phyloP scores from a whole-genome alignment of 92 coral and sea anemone genomes.

The Desmophyllum pertusum region DNA sequence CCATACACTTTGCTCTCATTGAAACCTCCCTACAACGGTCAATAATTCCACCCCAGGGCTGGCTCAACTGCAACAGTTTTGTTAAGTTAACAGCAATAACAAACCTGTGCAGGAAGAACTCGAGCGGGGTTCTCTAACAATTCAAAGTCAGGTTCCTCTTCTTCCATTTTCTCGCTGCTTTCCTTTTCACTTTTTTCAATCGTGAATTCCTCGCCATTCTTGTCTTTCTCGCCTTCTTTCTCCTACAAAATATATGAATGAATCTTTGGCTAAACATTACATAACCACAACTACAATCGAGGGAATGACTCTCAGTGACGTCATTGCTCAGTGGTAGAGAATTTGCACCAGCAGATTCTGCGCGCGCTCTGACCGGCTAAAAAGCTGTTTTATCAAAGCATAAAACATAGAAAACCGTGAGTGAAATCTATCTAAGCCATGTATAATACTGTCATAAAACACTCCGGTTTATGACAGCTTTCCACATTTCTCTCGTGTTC shows the following conservation, averaged over 20 bases:
- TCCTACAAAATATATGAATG: slow-evolving; percentile 27
- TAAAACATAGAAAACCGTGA: neutral
- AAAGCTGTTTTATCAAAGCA: too few species aligned
- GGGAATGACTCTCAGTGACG: too few species aligned
- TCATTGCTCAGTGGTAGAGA: too few species aligned
- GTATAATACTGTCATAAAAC: too few species aligned
- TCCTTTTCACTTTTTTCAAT: slow-evolving; percentile 93
- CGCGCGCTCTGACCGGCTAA: neutral
- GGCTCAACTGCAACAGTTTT: neutral
- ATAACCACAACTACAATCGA: neutral
- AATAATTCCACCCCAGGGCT: too few species aligned
- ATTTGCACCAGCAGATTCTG: too few species aligned
- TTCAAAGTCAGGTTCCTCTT: slow-evolving; percentile 90
- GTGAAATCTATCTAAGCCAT: too few species aligned
- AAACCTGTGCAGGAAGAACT: slow-evolving; percentile 92
- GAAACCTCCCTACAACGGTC: neutral
- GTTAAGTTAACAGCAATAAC: neutral
- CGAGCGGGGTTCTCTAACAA: slow-evolving; percentile 96
- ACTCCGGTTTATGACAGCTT: too few species aligned
- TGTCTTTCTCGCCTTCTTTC: slow-evolving; percentile 82
- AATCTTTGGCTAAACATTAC: neutral
- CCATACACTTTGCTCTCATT: neutral
- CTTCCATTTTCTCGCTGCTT: slow-evolving; percentile 69
- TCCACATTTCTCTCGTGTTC: too few species aligned
- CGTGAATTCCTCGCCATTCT: slow-evolving; percentile 75